Evolutionary conservation across 2,888 invertebrate species (phyloP), one percentile per base, ranked within the genome.

Genomic region (Camponotus fellah): DNA sequence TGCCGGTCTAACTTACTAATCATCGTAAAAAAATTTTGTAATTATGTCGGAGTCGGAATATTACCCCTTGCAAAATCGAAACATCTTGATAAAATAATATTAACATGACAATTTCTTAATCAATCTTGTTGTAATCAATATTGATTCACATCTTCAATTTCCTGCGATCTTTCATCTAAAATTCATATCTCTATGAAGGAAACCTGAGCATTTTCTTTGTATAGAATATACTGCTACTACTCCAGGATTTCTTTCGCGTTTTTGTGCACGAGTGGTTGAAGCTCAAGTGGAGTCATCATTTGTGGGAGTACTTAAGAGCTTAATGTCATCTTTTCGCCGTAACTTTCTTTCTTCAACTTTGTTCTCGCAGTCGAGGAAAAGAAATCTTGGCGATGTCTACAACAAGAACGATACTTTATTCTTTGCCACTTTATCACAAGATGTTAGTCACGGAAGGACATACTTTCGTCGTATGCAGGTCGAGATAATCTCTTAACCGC

Each of bases 341-440:
- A 71, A 71, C 40, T 43, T 46, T 86, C 79, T 86, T 71, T 74
- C 86, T 62, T 86, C 79, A 75, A 85, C 79, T 86, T 87, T 87
- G 43, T 83, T 84, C 82, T 88, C 81, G 85, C 82, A 91, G 87
- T 85, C 69, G 84, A 86, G 84, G 49, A 37, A 53, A 65, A 90
- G 88, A 92, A 91, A 90, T 91, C 91, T 87, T 85, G 75, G 71
- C 85, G 87, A 87, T 86, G 89, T 90, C 88, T 89, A 87, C 87
- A 87, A 90, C 90, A 85, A 90, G 86, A 56, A 82, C 89, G 91
- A 90, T 89, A 94, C 94, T 94, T 95, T 94, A 95, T 94, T 94
- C 95, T 95, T 95, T 94, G 93, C 94, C 92, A 94, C 94, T 94
- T 93, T 94, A 91, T 90, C 92, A 93, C 92, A 92, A 94, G 93